phyloP scores from a whole-genome alignment of 1,140 invertebrate genomes.

The Pomacea maculata region DNA sequence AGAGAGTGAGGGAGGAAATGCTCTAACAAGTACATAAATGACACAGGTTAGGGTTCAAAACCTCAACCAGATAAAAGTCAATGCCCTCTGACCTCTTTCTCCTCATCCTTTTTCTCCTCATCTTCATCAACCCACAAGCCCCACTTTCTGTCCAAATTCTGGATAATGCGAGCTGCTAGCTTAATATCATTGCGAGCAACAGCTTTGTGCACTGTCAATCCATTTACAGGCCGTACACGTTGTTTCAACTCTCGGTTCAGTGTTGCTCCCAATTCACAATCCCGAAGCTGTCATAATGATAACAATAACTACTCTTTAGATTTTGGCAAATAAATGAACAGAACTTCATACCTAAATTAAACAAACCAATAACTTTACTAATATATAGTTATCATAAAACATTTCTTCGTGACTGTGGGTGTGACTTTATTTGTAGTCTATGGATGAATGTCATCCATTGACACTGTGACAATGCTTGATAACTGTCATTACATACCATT shows the following conservation, averaged over 20 bases:
- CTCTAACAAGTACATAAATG: neutral
- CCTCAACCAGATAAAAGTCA: neutral
- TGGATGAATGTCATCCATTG: too few species aligned
- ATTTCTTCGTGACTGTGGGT: too few species aligned
- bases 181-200: constrained; percentile 93
- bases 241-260: constrained; percentile 93
- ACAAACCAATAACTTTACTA: too few species aligned
- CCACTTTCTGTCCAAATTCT: constrained; percentile 88
- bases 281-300: constrained; percentile 74
- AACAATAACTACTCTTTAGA: neutral
- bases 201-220: constrained; percentile 86
- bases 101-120: constrained; percentile 63
- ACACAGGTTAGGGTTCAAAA: neutral
- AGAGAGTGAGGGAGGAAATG: neutral
- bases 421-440: too few species aligned
- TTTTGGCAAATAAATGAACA: too few species aligned
- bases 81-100: constrained; percentile 46
- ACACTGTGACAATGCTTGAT: too few species aligned
- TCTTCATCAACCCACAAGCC: constrained; percentile 78
- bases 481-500: too few species aligned
- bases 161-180: constrained; percentile 92
- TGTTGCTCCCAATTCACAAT: constrained; percentile 93
- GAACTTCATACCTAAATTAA: too few species aligned
- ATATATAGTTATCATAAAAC: too few species aligned
- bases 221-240: constrained; percentile 90